These are phyloP conservation scores for Cremastinae sp. DNA, from an alignment of 2,888 invertebrate genomes.

Conservation along the genomic window DNA sequence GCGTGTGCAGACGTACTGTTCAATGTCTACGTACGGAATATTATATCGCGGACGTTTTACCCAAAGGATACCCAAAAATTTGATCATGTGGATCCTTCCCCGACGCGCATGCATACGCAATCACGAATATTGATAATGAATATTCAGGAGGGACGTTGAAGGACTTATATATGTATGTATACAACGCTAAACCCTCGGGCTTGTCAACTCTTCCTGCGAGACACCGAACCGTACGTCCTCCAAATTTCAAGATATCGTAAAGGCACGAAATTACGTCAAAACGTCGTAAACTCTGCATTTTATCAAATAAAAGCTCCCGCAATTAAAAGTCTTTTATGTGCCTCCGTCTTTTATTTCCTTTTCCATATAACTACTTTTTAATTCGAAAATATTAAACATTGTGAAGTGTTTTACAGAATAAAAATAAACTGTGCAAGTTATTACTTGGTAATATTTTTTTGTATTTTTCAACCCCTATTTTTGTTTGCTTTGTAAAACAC, in stretches of 20 bases:
- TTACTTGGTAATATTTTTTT: no score
- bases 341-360: no score
- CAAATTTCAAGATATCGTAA: constrained; percentile 6
- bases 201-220: no score
- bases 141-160: constrained; percentile 51
- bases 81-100: constrained; percentile 39
- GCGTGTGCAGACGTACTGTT: background rate
- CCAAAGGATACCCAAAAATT: constrained; percentile 43
- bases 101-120: constrained; percentile 57
- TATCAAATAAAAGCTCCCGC: background rate
- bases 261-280: constrained; percentile 6
- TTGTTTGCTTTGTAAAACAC: no score
- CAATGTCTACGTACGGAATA: background rate
- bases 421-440: no score
- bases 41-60: background rate
- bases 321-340: background rate
- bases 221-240: background rate
- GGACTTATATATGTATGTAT: constrained; percentile 3
- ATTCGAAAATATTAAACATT: no score
- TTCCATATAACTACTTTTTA: no score
- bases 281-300: background rate
- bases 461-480: no score
- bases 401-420: no score
- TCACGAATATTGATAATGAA: constrained; percentile 61
- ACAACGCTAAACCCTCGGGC: background rate